A percentile compares a stretch with the other conserved stretches of the same genome.
Evolutionary conservation across 1,140 invertebrate genomes (phyloP).

Genomic region (Habropoda laboriosa): DNA sequence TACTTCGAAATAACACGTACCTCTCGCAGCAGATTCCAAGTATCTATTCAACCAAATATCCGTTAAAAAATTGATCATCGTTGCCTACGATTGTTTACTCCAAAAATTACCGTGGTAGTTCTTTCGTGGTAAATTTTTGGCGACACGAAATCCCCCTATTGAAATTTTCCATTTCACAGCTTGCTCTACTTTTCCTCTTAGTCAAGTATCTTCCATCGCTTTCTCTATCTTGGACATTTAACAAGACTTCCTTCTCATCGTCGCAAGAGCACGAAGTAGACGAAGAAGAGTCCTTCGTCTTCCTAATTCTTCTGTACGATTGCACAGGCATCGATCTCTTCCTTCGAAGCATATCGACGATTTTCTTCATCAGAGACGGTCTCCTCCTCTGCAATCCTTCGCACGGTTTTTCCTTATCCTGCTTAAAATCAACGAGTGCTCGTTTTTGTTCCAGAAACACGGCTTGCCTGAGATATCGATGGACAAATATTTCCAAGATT

Average conservation of each 20-base stretch:
- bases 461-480: background rate
- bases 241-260: constrained; percentile 35
- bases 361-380: constrained; percentile 60
- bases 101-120: constrained; percentile 58
- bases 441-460: no score
- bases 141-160: constrained; percentile 25
- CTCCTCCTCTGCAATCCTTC: constrained; percentile 25
- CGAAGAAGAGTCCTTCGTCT: constrained; percentile 40
- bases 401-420: constrained; percentile 7
- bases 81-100: no score
- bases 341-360: constrained; percentile 54
- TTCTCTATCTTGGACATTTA: constrained; percentile 26
- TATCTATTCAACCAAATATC: constrained; percentile 38
- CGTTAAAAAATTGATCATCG: background rate
- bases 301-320: constrained; percentile 53
- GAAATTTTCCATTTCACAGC: background rate
- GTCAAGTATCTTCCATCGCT: background rate
- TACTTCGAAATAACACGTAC: constrained; percentile 65
- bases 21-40: constrained; percentile 46
- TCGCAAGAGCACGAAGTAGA: constrained; percentile 40
- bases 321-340: constrained; percentile 30
- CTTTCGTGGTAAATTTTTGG: constrained; percentile 48
- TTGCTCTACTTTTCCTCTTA: background rate
- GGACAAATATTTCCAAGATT: background rate
- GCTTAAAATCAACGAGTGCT: background rate